A percentile compares a stretch with the other conserved stretches of the same genome.
Evolutionary conservation across 1,140 invertebrate species (phyloP).

Genomic region (Habropoda laboriosa): DNA sequence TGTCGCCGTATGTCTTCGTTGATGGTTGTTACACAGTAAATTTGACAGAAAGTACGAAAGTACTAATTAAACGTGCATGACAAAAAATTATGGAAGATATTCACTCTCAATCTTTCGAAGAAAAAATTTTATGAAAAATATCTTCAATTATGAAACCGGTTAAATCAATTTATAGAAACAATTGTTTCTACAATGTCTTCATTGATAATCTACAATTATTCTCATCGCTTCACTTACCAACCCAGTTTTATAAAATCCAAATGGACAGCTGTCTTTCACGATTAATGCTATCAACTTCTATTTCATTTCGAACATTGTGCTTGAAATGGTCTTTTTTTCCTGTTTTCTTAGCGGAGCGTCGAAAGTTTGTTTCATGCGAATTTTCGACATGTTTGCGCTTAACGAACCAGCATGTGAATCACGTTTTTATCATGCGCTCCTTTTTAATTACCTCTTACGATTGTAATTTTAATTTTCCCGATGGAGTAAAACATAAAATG

Average conservation of each 20-base stretch:
- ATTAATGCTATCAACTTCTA: not conserved
- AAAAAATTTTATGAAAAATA: no score
- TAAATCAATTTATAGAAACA: no score
- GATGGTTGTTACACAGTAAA: no score
- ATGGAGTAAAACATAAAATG: not conserved
- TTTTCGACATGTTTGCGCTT: not conserved
- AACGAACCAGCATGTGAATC: no score
- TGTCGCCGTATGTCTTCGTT: no score
- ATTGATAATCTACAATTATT: not conserved
- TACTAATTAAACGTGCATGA: no score
- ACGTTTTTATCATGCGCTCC: not conserved
- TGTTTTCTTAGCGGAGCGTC: not conserved
- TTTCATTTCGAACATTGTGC: not conserved
- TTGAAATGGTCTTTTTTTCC: not conserved
- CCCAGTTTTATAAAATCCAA: not conserved
- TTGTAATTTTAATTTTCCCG: not conserved
- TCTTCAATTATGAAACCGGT: no score
- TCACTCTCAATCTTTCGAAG: no score
- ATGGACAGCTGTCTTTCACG: not conserved
- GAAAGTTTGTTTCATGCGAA: constrained; percentile 23
- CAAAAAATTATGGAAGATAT: no score
- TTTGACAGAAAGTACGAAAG: no score
- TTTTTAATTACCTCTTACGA: not conserved
- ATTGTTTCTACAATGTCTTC: constrained; percentile 14
- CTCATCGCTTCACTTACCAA: not conserved